Percentiles rank a stretch among this genome's conserved stretches.
These are phyloP conservation scores for Meganola albula DNA, from an alignment of 2,888 invertebrate species.

Conservation along the genomic window DNA sequence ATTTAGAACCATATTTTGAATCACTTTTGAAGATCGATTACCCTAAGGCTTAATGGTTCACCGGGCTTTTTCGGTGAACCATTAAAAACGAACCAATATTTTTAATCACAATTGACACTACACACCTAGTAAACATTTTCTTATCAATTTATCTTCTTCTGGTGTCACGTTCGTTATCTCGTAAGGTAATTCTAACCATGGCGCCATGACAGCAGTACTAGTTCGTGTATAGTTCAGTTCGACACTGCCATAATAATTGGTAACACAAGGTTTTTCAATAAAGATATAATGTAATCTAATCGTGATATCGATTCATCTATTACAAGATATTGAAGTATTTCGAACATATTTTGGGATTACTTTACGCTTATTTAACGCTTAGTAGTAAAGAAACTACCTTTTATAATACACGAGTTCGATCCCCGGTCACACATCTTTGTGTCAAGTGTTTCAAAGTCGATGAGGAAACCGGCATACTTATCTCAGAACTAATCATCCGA, in stretches of 20 bases:
- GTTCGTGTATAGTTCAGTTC: conserved; percentile 4
- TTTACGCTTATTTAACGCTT: too few relatives aligned
- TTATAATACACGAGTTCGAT: too few relatives aligned
- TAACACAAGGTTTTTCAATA: conserved; percentile 38
- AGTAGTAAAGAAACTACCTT: too few relatives aligned
- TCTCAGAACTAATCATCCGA: too few relatives aligned
- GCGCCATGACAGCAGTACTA: conserved; percentile 46
- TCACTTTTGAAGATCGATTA: too few relatives aligned
- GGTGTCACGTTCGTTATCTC: conserved; percentile 49
- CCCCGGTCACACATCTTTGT: too few relatives aligned
- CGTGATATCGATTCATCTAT: conserved; percentile 42
- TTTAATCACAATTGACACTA: conserved; percentile 24
- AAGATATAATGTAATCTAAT: conserved; percentile 39
- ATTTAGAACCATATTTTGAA: too few relatives aligned
- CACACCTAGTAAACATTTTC: conserved; percentile 60
- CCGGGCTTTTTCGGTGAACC: too few relatives aligned
- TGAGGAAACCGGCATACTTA: too few relatives aligned
- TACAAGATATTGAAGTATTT: conserved; percentile 10
- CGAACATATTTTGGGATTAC: neutral
- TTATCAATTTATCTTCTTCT: conserved; percentile 59
- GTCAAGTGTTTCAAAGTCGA: too few relatives aligned
- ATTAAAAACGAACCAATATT: neutral
- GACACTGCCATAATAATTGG: conserved; percentile 30
- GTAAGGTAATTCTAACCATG: conserved; percentile 53
- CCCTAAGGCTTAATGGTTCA: too few relatives aligned